A percentile compares a stretch with the other conserved stretches of the same genome.
phyloP scores from a whole-genome alignment of 1,140 invertebrate species.

The Drosophila sucinea region DNA sequence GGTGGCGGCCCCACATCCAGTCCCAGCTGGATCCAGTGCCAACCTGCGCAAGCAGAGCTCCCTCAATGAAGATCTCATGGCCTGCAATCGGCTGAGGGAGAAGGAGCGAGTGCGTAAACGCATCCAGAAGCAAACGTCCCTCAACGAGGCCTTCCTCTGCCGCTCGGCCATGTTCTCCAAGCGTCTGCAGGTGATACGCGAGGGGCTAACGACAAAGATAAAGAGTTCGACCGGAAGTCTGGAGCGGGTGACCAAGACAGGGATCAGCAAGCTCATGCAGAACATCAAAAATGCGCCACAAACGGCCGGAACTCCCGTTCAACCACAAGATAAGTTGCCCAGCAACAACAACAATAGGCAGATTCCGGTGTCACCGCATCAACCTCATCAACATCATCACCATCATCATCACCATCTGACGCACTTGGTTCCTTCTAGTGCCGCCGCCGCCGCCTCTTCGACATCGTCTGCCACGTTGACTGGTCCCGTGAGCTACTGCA shows the following conservation, averaged over 20 bases:
- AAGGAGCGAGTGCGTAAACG: conserved; percentile 92
- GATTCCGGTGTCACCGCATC: neutral
- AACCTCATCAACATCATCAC: conserved; percentile 63
- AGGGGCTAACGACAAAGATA: conserved; percentile 91
- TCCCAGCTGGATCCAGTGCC: conserved; percentile 14
- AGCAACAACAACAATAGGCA: conserved; percentile 54
- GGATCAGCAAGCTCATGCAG: conserved; percentile 90
- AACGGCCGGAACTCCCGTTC: conserved; percentile 8
- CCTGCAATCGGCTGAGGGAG: conserved; percentile 90
- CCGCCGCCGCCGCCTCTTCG: conserved; percentile 11
- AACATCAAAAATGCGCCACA: conserved; percentile 86
- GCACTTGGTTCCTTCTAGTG: conserved; percentile 29
- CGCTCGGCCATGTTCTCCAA: conserved; percentile 88
- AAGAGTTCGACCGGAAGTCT: conserved; percentile 91
- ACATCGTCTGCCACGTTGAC: conserved; percentile 11
- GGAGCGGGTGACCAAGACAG: conserved; percentile 90
- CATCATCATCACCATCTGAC: conserved; percentile 46
- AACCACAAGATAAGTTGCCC: conserved; percentile 24
- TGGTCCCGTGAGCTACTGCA: conserved; percentile 78
- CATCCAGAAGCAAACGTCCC: conserved; percentile 93
- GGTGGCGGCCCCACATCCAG: conserved; percentile 6
- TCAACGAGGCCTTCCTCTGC: conserved; percentile 94
- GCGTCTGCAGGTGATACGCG: conserved; percentile 92
- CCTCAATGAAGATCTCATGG: conserved; percentile 95
- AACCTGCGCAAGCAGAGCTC: conserved; percentile 92